phyloP scores from a whole-genome alignment of 2,797 vertebrate species.

The Sebastes hubbsi region DNA sequence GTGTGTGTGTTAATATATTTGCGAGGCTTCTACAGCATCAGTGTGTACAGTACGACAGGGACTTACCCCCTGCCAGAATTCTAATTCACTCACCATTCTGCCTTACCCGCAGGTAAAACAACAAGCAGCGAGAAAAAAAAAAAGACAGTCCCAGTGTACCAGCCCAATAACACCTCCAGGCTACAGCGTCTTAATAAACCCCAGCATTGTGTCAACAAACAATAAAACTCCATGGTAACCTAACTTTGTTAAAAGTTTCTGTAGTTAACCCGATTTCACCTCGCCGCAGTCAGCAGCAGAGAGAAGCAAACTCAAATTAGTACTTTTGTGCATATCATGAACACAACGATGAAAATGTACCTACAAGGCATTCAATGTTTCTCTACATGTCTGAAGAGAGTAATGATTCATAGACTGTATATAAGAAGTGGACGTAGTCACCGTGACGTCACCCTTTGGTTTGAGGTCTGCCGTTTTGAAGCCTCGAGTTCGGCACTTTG shows the following conservation, averaged over 20 bases:
- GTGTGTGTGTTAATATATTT: neutral
- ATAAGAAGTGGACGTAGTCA: no score
- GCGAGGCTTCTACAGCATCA: constrained; percentile 1
- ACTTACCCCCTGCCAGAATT: constrained; percentile 46
- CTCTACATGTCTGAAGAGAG: no score
- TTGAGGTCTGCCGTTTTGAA: no score
- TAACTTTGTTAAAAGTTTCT: constrained; percentile 58
- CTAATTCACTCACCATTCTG: constrained; percentile 58
- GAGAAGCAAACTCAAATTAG: neutral
- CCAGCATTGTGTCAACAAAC: constrained; percentile 55
- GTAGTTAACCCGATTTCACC: constrained; percentile 48
- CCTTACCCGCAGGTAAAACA: constrained; percentile 62
- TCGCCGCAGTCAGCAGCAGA: constrained; percentile 3
- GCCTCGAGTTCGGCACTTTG: no score
- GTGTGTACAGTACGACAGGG: constrained; percentile 13
- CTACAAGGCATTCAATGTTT: no score
- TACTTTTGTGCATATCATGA: neutral
- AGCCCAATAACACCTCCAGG: constrained; percentile 63
- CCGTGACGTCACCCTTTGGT: no score
- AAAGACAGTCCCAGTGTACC: constrained; percentile 42
- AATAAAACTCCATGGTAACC: constrained; percentile 50
- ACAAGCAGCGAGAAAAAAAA: neutral
- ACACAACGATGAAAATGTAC: neutral
- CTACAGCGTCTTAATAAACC: constrained; percentile 64
- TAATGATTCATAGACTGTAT: no score